Evolutionary conservation across 2,888 invertebrate genomes (phyloP).

Genomic region (Lottia scabra): DNA sequence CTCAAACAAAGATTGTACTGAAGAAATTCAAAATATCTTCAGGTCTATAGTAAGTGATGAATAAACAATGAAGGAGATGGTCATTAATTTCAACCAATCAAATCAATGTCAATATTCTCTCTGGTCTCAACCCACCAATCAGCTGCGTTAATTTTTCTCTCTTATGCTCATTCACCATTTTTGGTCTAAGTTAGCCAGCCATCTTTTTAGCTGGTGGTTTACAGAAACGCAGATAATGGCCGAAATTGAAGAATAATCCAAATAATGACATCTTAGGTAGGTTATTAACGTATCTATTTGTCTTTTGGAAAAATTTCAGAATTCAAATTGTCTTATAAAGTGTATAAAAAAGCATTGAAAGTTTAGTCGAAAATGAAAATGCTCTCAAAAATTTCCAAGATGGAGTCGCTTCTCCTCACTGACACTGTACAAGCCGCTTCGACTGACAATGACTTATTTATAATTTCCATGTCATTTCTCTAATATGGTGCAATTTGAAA

Average conservation of each 20-base stretch:
- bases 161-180: slow-evolving; percentile 66
- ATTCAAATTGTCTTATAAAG: too few relatives aligned
- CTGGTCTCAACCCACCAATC: slow-evolving; percentile 9
- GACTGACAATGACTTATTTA: too few relatives aligned
- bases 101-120: slow-evolving; percentile 12
- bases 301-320: too few relatives aligned
- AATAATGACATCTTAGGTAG: slow-evolving; percentile 25
- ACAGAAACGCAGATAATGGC: neutral
- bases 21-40: too few relatives aligned
- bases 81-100: slow-evolving; percentile 20
- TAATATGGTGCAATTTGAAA: too few relatives aligned
- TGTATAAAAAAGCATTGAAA: too few relatives aligned
- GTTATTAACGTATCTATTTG: slow-evolving; percentile 30
- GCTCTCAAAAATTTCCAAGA: too few relatives aligned
- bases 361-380: too few relatives aligned
- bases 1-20: too few relatives aligned
- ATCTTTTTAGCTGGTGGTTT: slow-evolving; percentile 3
- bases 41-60: slow-evolving; percentile 21
- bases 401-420: too few relatives aligned
- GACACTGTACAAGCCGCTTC: too few relatives aligned
- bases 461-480: too few relatives aligned
- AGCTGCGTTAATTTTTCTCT: slow-evolving; percentile 27
- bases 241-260: slow-evolving; percentile 2
- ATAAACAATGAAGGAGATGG: slow-evolving; percentile 27
- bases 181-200: slow-evolving; percentile 35